Conservation (phyloP, 2,113 vertebrate species). For the Poeciliopsis retropinna region DNA sequence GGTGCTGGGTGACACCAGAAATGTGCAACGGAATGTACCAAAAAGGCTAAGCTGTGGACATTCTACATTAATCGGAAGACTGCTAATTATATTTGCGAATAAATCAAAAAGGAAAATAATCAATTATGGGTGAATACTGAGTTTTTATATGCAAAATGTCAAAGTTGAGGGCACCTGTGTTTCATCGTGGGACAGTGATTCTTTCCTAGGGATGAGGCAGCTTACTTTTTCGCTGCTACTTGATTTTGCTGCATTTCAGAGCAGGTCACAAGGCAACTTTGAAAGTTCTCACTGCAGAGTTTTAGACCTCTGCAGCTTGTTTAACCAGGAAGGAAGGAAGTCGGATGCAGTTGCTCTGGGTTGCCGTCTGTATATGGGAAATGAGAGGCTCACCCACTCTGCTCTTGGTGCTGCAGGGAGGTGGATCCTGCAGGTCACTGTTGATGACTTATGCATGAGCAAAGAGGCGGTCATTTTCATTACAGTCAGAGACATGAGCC, state of each 20-base stretch:
- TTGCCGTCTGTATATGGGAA: background rate
- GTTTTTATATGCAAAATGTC: background rate
- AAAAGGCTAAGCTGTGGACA: no score
- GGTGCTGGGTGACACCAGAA: no score
- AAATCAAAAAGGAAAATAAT: no score
- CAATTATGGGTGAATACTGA: background rate
- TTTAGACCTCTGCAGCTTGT: background rate
- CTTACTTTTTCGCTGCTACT: background rate
- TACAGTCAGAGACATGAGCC: background rate
- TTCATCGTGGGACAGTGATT: background rate
- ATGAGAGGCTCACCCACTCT: background rate
- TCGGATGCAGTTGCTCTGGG: background rate
- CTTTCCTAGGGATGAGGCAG: background rate
- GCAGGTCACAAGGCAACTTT: background rate
- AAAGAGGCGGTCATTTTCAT: background rate
- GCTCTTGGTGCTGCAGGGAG: background rate
- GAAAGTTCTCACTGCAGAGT: background rate
- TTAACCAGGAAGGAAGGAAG: constrained; percentile 10
- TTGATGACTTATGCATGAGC: background rate
- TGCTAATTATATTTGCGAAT: no score
- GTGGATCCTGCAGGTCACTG: background rate
- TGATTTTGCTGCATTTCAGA: background rate
- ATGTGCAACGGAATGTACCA: no score
- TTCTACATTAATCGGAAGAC: no score
- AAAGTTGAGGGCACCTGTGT: background rate